These are phyloP conservation scores for Lepidurus packardi DNA, from an alignment of 1,140 invertebrate species.

Conservation along the genomic window DNA sequence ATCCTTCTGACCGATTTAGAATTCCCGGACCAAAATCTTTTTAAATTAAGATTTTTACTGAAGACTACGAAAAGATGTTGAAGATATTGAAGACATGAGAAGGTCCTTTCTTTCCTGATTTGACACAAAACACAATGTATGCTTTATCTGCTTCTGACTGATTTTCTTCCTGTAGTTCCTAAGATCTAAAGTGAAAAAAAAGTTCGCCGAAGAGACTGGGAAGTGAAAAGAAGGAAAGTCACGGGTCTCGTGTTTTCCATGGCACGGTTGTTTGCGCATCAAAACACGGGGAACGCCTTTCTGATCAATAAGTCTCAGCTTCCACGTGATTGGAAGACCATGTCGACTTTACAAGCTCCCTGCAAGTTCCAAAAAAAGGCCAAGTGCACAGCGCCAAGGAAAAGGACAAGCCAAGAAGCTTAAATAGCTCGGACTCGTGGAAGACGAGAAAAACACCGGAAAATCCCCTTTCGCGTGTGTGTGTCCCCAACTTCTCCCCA, in stretches of 20 bases:
- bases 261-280: constrained; percentile 17
- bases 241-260: constrained; percentile 12
- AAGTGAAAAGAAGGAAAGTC: not conserved
- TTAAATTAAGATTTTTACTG: no score
- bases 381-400: not conserved
- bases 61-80: no score
- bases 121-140: no score
- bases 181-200: not conserved
- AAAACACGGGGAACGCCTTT: constrained; percentile 21
- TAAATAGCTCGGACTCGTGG: not conserved
- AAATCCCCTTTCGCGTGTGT: not conserved
- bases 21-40: no score
- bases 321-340: constrained; percentile 17
- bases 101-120: no score
- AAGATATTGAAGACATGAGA: no score
- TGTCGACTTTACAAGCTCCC: not conserved
- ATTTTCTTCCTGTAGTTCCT: no score
- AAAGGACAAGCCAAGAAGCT: not conserved
- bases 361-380: not conserved
- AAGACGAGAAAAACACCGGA: not conserved
- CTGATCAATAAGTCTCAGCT: constrained; percentile 19
- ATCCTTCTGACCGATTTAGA: no score
- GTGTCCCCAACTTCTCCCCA: not conserved
- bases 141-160: no score
- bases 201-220: not conserved